Evolutionary conservation across 2,888 invertebrate species (phyloP), one percentile per base, ranked within the genome.

Genomic region (Trimorus sp.): DNA sequence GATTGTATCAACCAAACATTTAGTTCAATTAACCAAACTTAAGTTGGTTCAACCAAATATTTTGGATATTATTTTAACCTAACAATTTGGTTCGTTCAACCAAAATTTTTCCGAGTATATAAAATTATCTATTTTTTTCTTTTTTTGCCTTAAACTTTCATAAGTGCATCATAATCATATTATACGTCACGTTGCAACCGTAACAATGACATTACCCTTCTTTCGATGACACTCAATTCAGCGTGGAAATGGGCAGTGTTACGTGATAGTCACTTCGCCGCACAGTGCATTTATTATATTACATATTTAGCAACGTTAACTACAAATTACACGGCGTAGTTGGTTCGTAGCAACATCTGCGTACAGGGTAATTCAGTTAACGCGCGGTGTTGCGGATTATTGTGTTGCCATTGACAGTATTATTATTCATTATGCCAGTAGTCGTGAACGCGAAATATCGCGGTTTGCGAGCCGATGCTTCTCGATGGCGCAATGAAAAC

Each of bases 271-370:
- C 71, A 78, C 78, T 60, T 73, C 73, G 53, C 38, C 38, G 73
- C 79, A 68, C 68, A 66, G 14, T 51, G 49, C 54, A 68, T 73
- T 78, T 66, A 78, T 78, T 71, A 68, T 73, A 68, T 68, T 62
- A 59, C 63, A 60, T 51, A 65, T 63, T 63, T 78, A 66, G 58
- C 42, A 79, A 60, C 66, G 60, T 66, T 66, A 73, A 79, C 71
- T 79, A 66, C 59, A 58, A 71, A 71, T 71, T 77, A 62, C 59
- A 70, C 36, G 63, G 54, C 70, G 26, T 65, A 63, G 65, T 65
- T 78, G 59, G 63, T 51, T 69, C 45, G 37, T 40, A 54, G 59
- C 62, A 69, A 65, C 71, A 78, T 78, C 59, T 71, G 66, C 11
- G 69, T 11, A 49, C 45, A 62, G 69, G 16, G 45, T 15, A 51